Evolutionary conservation across 2,888 invertebrate species (phyloP).

Genomic region (Hetaerina titia): DNA sequence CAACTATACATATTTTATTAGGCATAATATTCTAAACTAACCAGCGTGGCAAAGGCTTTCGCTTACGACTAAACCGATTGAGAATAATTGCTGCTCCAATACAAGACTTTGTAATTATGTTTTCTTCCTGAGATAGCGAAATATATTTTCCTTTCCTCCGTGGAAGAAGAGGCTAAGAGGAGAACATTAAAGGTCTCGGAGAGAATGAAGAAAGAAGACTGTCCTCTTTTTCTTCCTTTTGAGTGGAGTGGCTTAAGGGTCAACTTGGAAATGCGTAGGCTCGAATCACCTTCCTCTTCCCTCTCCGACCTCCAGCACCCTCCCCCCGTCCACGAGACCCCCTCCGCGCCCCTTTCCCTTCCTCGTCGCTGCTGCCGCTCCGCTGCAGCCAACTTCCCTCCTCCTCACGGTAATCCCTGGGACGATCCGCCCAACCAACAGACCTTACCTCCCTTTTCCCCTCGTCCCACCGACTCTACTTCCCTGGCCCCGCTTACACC

Average conservation of each 20-base stretch:
- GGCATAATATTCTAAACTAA: too few species aligned
- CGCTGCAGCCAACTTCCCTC: neutral
- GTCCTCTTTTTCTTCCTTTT: neutral
- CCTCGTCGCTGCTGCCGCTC: neutral
- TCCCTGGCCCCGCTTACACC: neutral
- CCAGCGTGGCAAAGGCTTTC: too few species aligned
- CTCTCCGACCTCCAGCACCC: neutral
- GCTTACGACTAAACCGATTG: too few species aligned
- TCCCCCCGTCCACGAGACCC: neutral
- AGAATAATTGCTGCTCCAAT: too few species aligned
- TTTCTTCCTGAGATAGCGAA: neutral
- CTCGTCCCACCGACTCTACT: neutral
- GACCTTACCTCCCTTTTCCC: neutral
- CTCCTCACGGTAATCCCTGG: slow-evolving; percentile 23
- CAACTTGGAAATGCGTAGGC: slow-evolving; percentile 57
- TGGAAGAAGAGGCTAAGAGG: neutral
- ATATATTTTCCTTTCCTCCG: neutral
- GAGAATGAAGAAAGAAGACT: neutral
- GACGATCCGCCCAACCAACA: slow-evolving; percentile 10
- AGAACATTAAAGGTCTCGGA: neutral
- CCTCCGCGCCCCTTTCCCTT: neutral
- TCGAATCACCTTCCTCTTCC: neutral
- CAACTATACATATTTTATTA: too few species aligned
- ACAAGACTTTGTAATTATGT: neutral
- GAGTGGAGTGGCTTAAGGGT: slow-evolving; percentile 59